Evolutionary conservation across 2,888 invertebrate species (phyloP).

Genomic region (Diadegma fenestrale): DNA sequence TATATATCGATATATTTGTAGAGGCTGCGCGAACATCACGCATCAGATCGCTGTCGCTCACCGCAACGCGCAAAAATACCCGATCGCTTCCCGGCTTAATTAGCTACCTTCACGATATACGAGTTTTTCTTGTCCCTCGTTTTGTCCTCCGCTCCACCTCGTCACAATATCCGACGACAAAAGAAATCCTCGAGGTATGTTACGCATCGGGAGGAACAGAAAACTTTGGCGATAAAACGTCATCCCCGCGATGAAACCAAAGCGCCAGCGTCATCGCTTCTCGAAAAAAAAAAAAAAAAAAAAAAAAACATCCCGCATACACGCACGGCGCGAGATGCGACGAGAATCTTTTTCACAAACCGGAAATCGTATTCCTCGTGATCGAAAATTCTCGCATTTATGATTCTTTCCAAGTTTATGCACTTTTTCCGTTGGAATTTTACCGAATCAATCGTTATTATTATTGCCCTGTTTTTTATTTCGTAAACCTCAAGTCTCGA

Average conservation of each 20-base stretch:
- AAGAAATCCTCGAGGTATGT: slow-evolving; percentile 29
- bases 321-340: slow-evolving; percentile 13
- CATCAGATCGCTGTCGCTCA: slow-evolving; percentile 61
- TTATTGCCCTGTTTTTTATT: background rate
- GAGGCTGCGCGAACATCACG: slow-evolving; percentile 43
- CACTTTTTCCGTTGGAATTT: background rate
- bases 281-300: background rate
- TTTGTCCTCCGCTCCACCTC: background rate
- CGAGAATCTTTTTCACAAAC: slow-evolving; percentile 40
- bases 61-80: slow-evolving; percentile 61
- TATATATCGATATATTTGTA: slow-evolving; percentile 3
- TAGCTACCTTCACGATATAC: slow-evolving; percentile 57
- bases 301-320: background rate
- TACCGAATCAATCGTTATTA: background rate
- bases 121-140: slow-evolving; percentile 28
- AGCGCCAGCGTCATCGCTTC: slow-evolving; percentile 38
- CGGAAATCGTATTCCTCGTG: slow-evolving; percentile 58
- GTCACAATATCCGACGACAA: slow-evolving; percentile 42
- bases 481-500: background rate
- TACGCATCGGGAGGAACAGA: background rate
- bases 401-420: slow-evolving; percentile 7
- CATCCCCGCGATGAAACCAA: slow-evolving; percentile 2
- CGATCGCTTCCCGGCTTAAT: slow-evolving; percentile 64
- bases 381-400: slow-evolving; percentile 43
- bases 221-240: slow-evolving; percentile 23